phyloP scores from a whole-genome alignment of 2,888 invertebrate species.

The Agrilus mali region DNA sequence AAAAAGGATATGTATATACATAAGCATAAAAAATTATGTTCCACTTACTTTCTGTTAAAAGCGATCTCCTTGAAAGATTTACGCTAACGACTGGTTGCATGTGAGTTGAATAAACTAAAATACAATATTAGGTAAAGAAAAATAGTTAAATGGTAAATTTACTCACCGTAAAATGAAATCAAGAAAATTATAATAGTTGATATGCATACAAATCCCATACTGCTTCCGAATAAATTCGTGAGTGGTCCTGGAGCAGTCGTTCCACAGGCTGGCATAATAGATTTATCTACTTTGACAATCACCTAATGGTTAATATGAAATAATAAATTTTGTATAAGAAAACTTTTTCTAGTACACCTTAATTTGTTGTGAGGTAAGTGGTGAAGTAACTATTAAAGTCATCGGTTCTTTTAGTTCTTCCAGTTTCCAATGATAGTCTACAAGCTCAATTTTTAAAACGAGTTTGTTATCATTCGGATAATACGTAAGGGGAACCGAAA shows the following conservation, averaged over 20 bases:
- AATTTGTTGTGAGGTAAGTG: slow-evolving; percentile 24
- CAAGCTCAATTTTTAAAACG: slow-evolving; percentile 23
- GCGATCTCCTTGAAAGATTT: no score
- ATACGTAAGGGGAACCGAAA: slow-evolving; percentile 20
- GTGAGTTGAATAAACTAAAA: no score
- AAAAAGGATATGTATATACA: no score
- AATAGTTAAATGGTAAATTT: no score
- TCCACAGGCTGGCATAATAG: not conserved
- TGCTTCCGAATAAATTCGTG: no score
- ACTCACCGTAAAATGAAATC: no score
- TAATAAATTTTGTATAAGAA: not conserved
- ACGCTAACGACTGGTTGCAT: not conserved
- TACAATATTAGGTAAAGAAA: no score
- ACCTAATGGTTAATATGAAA: slow-evolving; percentile 2
- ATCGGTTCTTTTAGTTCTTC: slow-evolving; percentile 27
- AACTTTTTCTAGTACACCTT: slow-evolving; percentile 15
- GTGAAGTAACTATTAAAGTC: slow-evolving; percentile 25
- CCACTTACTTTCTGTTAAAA: no score
- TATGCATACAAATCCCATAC: no score
- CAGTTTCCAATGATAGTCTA: slow-evolving; percentile 32
- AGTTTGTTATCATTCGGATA: slow-evolving; percentile 16
- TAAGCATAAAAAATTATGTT: no score
- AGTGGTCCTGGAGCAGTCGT: not conserved
- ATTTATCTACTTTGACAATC: slow-evolving; percentile 2
- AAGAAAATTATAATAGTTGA: no score